A percentile compares a stretch with the other conserved stretches of the same genome.
Conservation (phyloP, 2,888 invertebrate genomes). For the Neoitamus cyanurus region DNA sequence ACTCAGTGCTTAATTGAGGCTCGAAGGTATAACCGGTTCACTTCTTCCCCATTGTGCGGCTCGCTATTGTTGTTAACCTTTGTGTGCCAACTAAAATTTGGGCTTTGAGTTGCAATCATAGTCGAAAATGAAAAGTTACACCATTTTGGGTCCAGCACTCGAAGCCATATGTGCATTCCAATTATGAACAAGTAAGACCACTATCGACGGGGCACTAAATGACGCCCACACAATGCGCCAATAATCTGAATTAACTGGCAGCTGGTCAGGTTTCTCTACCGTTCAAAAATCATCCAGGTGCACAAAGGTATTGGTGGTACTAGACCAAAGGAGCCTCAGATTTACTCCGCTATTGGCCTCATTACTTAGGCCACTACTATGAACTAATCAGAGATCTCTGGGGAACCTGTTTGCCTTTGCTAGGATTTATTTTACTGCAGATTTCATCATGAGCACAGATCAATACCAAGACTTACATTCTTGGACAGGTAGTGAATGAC, state of each 20-base stretch:
- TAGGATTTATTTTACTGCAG: neutral
- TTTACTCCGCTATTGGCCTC: neutral
- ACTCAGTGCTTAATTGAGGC: neutral
- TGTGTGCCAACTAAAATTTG: constrained; percentile 5
- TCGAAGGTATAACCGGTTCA: neutral
- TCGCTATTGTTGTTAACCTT: neutral
- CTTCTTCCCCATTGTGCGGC: neutral
- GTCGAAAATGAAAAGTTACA: constrained; percentile 4
- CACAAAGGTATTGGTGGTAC: neutral
- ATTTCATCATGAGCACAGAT: neutral
- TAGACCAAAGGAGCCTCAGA: neutral
- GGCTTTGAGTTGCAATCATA: neutral
- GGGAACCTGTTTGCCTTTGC: neutral
- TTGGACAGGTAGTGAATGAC: neutral
- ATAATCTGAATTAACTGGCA: neutral
- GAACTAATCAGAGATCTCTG: neutral
- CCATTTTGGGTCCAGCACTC: neutral
- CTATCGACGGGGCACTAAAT: neutral
- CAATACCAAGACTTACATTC: neutral
- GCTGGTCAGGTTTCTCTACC: neutral
- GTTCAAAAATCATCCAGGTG: neutral
- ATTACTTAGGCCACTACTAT: neutral
- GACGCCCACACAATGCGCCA: neutral
- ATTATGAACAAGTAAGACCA: neutral
- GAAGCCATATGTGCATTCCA: neutral